Evolutionary conservation across 2,113 vertebrate species (phyloP).

Genomic region (Amphilophus citrinellus): DNA sequence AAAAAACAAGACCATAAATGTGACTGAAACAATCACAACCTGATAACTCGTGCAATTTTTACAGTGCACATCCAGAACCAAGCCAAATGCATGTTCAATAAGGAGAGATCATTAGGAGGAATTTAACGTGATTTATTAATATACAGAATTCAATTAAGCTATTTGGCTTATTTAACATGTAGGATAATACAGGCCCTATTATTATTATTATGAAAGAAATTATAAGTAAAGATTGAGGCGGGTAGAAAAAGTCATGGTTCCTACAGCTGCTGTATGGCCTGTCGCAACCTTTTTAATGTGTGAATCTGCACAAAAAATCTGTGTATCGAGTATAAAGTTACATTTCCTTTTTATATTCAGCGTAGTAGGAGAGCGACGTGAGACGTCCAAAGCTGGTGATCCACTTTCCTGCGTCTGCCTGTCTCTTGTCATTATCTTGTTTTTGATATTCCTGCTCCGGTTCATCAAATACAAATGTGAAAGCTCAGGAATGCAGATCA

Average conservation of each 20-base stretch:
- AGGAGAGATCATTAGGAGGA: too few relatives aligned
- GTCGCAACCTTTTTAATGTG: not conserved
- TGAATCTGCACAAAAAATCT: not conserved
- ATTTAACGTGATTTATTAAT: too few relatives aligned
- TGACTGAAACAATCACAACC: too few relatives aligned
- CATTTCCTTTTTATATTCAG: not conserved
- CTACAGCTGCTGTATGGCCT: too few relatives aligned
- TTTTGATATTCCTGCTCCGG: conserved; percentile 27
- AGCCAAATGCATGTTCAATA: too few relatives aligned
- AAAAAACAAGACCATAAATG: too few relatives aligned
- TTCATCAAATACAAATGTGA: conserved; percentile 45
- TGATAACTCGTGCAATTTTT: too few relatives aligned
- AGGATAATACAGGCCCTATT: not conserved
- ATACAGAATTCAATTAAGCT: too few relatives aligned
- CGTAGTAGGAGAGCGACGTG: not conserved
- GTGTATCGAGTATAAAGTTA: not conserved
- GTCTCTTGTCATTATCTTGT: not conserved
- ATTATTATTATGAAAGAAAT: not conserved
- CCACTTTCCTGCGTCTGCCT: not conserved
- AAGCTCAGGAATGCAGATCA: conserved; percentile 3
- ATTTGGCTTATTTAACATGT: too few relatives aligned
- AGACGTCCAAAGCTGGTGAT: conserved; percentile 8
- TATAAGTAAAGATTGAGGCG: not conserved
- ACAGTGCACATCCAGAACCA: too few relatives aligned
- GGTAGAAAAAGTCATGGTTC: not conserved